Conservation (phyloP, 2,888 invertebrate genomes). For the Athrips mouffetella region DNA sequence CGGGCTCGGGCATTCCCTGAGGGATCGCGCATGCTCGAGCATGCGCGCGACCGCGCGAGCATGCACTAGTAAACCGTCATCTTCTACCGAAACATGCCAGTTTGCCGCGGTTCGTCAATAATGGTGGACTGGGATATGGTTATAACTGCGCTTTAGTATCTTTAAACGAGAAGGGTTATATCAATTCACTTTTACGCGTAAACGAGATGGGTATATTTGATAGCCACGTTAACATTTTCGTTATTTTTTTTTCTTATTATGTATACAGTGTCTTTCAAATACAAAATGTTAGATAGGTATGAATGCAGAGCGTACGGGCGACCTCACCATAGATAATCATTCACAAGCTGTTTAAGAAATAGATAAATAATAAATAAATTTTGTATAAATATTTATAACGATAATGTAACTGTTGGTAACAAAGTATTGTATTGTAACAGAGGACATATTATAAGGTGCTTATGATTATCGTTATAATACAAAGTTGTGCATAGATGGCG, state of each 20-base stretch:
- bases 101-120: too few relatives aligned
- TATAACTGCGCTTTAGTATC: too few relatives aligned
- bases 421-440: conserved; percentile 73
- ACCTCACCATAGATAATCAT: conserved; percentile 43
- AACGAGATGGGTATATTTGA: too few relatives aligned
- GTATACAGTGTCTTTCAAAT: background rate
- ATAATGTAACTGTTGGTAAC: conserved; percentile 73
- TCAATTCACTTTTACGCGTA: too few relatives aligned
- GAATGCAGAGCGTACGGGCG: conserved; percentile 30
- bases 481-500: conserved; percentile 72
- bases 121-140: too few relatives aligned
- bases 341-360: conserved; percentile 65
- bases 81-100: too few relatives aligned
- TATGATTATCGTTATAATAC: conserved; percentile 78
- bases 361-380: conserved; percentile 54
- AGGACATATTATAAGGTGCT: conserved; percentile 77
- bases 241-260: background rate
- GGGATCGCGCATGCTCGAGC: too few relatives aligned
- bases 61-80: too few relatives aligned
- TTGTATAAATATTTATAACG: conserved; percentile 76
- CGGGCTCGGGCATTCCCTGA: too few relatives aligned
- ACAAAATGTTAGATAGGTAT: background rate
- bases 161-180: too few relatives aligned
- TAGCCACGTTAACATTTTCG: too few relatives aligned
- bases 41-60: too few relatives aligned